Evolutionary conservation across 1,140 invertebrate genomes (phyloP), one percentile per base, ranked within the genome.

Genomic region (Maniola jurtina): DNA sequence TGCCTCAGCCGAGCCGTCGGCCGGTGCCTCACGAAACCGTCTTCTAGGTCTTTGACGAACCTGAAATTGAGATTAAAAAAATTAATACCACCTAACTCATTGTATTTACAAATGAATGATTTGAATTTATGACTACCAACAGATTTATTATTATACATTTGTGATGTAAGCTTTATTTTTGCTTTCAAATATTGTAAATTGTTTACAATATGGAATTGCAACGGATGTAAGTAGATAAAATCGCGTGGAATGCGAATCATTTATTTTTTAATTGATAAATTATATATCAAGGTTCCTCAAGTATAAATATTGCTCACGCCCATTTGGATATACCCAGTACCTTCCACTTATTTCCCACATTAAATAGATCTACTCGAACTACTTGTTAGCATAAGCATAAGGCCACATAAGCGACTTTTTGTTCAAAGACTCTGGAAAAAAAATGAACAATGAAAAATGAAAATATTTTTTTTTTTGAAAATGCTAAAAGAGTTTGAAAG

Each of bases 1-100:
- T 93, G 92, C 57, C 92, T 88, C 70, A 93, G 83, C 47, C 93
- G 91, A 48, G 92, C 91, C 11, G 89, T 92, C 55, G 91, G 91
- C 72, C 80, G 87, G 71, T 92, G 91, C 68, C 91, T 84, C 34
- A 93, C 89, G 69, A 88, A 93, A 6, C 85, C 81, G 47, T 93
- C 91, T 38, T 92, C 92, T 36, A 90, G 79, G 33, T 93, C 92
- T 55, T 87, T 86, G 35, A 92, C 92, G 73, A 93, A 94, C 80
- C 93, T 94, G 76, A 45, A 88, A 90, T 42, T 52, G 14, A 56
- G 36, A 7, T 15, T 33, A 35, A 55, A 52, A 8, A 38, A 38
- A 48, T 11, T 8, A 48, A n/a, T n/a, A n/a, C n/a, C n/a, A n/a
- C n/a, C 25, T 25, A 4, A 25, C 25, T 25, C 25, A 25, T 4